These are phyloP conservation scores for Candidula unifasciata DNA, from an alignment of 2,888 invertebrate genomes.

Conservation along the genomic window DNA sequence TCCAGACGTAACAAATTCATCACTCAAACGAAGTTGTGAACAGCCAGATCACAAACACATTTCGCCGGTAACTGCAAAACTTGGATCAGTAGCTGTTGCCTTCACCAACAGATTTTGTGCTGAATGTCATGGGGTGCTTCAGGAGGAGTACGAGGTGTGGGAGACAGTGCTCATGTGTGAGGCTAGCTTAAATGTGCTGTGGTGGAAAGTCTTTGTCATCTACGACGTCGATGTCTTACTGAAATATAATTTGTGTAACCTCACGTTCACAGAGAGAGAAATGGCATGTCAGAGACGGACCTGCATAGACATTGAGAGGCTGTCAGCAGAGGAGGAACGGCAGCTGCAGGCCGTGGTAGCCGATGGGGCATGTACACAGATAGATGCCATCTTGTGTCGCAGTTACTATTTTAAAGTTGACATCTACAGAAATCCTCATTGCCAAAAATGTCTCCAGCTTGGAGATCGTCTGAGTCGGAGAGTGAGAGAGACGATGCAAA, in stretches of 20 bases:
- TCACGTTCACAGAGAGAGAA: neutral
- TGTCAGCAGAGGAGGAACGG: neutral
- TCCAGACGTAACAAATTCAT: neutral
- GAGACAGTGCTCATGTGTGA: neutral
- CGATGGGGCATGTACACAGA: neutral
- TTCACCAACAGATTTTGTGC: conserved; percentile 31
- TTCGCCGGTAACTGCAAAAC: conserved; percentile 5
- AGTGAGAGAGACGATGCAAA: too few species aligned
- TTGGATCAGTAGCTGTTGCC: neutral
- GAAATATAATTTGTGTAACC: neutral
- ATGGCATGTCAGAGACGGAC: neutral
- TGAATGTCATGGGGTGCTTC: conserved; percentile 21
- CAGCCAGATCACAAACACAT: neutral
- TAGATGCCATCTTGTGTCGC: conserved; percentile 9
- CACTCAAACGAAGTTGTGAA: neutral
- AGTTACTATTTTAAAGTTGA: neutral
- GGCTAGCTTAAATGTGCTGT: neutral
- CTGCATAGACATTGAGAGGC: neutral
- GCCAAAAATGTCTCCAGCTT: neutral
- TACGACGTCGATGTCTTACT: neutral
- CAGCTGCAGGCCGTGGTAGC: neutral
- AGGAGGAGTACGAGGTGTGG: neutral
- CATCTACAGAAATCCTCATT: conserved; percentile 30
- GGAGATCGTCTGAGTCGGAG: too few species aligned
- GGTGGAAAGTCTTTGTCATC: neutral